Evolutionary conservation across 2,797 vertebrate genomes (phyloP).

Genomic region (Lutjanus argentimaculatus): DNA sequence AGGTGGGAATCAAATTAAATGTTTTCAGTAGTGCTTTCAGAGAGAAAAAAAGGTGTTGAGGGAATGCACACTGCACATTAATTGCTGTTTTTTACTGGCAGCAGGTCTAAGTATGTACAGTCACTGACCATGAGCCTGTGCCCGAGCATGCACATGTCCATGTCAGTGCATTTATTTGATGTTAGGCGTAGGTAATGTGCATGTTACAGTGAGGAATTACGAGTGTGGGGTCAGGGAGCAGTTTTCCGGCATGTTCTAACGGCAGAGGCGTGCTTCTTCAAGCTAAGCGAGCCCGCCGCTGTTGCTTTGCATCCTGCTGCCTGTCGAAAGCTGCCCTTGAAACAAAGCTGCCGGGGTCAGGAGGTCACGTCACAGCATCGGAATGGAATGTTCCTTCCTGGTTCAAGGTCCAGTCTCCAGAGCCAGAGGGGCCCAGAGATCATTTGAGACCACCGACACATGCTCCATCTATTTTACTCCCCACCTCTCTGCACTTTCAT

Average conservation of each 20-base stretch:
- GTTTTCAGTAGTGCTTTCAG: slow-evolving; percentile 27
- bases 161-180: slow-evolving; percentile 65
- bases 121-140: slow-evolving; percentile 42
- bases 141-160: slow-evolving; percentile 43
- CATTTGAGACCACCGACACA: slow-evolving; percentile 77
- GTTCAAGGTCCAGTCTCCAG: slow-evolving; percentile 81
- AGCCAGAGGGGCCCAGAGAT: slow-evolving; percentile 75
- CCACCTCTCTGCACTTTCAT: slow-evolving; percentile 57
- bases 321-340: slow-evolving; percentile 76
- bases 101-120: slow-evolving; percentile 28
- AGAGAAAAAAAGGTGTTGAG: slow-evolving; percentile 5
- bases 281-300: slow-evolving; percentile 52
- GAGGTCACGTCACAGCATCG: slow-evolving; percentile 70
- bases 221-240: slow-evolving; percentile 67
- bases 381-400: slow-evolving; percentile 84
- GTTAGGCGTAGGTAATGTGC: slow-evolving; percentile 64
- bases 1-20: slow-evolving; percentile 49
- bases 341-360: slow-evolving; percentile 75
- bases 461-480: slow-evolving; percentile 65
- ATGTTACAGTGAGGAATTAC: slow-evolving; percentile 68
- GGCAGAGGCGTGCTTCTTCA: slow-evolving; percentile 68
- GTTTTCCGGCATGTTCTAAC: slow-evolving; percentile 67
- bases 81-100: slow-evolving; percentile 19
- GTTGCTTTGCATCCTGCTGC: slow-evolving; percentile 69
- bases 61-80: slow-evolving; percentile 2